Percentiles rank a stretch among this genome's conserved stretches.
Evolutionary conservation across 2,113 vertebrate genomes (phyloP).

Genomic region (rat (Rattus norvegicus)): GRCr8 NC_086028.1:88828001-88828500

Average conservation of each 20-base stretch:
- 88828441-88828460: background rate
- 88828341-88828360: background rate
- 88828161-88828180: too few relatives aligned
- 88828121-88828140: background rate
- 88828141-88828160: background rate
- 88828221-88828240: too few relatives aligned
- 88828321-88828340: background rate
- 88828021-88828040: background rate
- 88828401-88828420: background rate
- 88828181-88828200: too few relatives aligned
- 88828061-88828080: slow-evolving; percentile 3
- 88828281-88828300: background rate
- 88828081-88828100: background rate
- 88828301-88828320: background rate
- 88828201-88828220: too few relatives aligned
- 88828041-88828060: background rate
- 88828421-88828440: background rate
- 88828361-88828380: background rate
- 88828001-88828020: rapidly evolving
- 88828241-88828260: too few relatives aligned
- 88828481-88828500: background rate
- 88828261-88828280: background rate
- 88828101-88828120: background rate
- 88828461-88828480: background rate
- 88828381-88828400: background rate